phyloP scores from a whole-genome alignment of 2,888 invertebrate species.

The Nomada flava region DNA sequence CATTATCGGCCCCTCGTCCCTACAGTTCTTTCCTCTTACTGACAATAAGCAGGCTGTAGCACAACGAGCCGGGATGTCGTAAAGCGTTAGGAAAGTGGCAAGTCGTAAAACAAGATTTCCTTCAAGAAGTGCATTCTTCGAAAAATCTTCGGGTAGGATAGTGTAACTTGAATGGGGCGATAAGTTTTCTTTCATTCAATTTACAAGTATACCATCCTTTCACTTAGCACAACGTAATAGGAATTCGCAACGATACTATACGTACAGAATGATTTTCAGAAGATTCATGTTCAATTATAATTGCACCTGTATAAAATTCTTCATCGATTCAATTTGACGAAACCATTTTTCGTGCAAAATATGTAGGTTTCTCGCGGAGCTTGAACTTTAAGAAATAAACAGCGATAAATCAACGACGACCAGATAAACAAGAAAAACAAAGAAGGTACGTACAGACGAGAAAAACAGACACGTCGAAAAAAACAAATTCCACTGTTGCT shows the following conservation, averaged over 20 bases:
- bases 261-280: too few relatives aligned
- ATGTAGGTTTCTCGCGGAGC: too few relatives aligned
- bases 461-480: not conserved
- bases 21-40: not conserved
- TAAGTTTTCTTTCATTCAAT: not conserved
- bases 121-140: not conserved
- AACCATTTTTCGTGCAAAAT: too few relatives aligned
- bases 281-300: too few relatives aligned
- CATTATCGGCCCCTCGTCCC: not conserved
- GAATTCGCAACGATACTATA: too few relatives aligned
- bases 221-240: too few relatives aligned
- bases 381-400: too few relatives aligned
- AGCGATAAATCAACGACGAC: too few relatives aligned
- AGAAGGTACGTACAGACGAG: not conserved
- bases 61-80: constrained; percentile 14
- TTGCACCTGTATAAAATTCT: too few relatives aligned
- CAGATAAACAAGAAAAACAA: not conserved
- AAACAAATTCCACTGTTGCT: not conserved
- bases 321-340: too few relatives aligned
- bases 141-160: not conserved
- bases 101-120: constrained; percentile 21
- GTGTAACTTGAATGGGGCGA: not conserved
- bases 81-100: constrained; percentile 19
- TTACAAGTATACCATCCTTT: too few relatives aligned
- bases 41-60: not conserved